phyloP scores from a whole-genome alignment of 2,888 invertebrate genomes.

The Drosophila pseudotakahashii region DNA sequence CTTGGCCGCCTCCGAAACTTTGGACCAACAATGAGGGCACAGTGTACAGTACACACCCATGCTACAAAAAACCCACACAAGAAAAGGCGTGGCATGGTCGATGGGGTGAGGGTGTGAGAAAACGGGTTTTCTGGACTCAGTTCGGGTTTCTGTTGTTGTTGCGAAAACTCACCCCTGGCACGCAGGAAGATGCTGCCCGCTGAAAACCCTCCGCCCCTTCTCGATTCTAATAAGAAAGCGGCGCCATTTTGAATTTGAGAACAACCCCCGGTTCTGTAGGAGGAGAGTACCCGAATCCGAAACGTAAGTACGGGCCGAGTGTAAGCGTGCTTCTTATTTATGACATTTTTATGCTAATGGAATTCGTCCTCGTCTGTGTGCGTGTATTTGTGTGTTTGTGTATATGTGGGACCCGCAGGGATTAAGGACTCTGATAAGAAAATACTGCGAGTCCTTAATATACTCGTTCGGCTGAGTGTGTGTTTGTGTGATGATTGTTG shows the following conservation, averaged over 20 bases:
- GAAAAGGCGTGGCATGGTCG: slow-evolving; percentile 65
- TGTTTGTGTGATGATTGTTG: slow-evolving; percentile 20
- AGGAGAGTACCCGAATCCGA: slow-evolving; percentile 41
- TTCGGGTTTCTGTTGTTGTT: slow-evolving; percentile 32
- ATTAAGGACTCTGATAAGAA: slow-evolving; percentile 67
- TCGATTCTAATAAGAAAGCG: slow-evolving; percentile 81
- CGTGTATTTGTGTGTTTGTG: slow-evolving; percentile 32
- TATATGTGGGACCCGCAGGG: slow-evolving; percentile 44
- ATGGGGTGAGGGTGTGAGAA: slow-evolving; percentile 2
- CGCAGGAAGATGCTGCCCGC: slow-evolving; percentile 57
- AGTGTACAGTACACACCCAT: slow-evolving; percentile 52
- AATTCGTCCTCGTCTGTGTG: slow-evolving; percentile 42
- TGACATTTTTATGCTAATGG: slow-evolving; percentile 81
- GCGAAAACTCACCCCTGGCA: slow-evolving; percentile 71
- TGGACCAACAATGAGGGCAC: slow-evolving; percentile 47
- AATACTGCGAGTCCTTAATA: slow-evolving; percentile 47
- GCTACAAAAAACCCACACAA: slow-evolving; percentile 19
- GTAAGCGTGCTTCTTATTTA: slow-evolving; percentile 74
- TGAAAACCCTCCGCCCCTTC: slow-evolving; percentile 35
- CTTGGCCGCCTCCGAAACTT: slow-evolving; percentile 57
- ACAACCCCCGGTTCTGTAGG: slow-evolving; percentile 61
- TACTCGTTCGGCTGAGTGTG: slow-evolving; percentile 4
- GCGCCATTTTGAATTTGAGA: slow-evolving; percentile 80
- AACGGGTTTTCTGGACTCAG: slow-evolving; percentile 67
- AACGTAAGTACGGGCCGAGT: slow-evolving; percentile 25